Evolutionary conservation across 1,140 invertebrate species (phyloP).

Genomic region (Diplogasteroides magnus): DNA sequence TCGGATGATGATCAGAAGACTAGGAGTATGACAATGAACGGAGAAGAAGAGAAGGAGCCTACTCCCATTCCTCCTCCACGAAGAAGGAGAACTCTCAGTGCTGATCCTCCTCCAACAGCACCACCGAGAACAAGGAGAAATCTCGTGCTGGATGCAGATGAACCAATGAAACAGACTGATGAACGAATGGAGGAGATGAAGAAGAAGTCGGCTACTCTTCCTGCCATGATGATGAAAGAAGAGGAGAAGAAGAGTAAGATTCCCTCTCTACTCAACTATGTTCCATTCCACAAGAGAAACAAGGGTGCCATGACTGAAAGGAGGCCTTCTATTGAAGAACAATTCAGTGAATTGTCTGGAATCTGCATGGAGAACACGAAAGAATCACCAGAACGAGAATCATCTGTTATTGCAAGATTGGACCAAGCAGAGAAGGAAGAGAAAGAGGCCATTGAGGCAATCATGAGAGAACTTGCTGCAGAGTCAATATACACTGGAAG

Average conservation of each 20-base stretch:
- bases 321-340: neutral
- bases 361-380: neutral
- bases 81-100: slow-evolving; percentile 13
- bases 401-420: neutral
- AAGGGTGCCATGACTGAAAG: neutral
- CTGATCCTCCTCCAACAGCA: neutral
- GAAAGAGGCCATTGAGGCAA: neutral
- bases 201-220: neutral
- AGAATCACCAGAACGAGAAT: neutral
- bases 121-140: slow-evolving; percentile 20
- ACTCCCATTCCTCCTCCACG: slow-evolving; percentile 17
- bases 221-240: neutral
- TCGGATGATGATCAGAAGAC: slow-evolving; percentile 4
- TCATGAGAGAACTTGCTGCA: neutral
- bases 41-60: slow-evolving; percentile 3
- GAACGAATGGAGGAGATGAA: neutral
- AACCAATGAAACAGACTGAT: neutral
- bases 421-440: slow-evolving; percentile 6
- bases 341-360: neutral
- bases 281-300: neutral
- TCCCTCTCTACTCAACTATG: neutral
- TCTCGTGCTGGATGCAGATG: neutral
- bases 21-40: neutral
- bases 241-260: neutral
- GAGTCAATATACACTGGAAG: neutral